These are phyloP conservation scores for Pelosia muscerda DNA, from an alignment of 2,888 invertebrate genomes.

Conservation along the genomic window DNA sequence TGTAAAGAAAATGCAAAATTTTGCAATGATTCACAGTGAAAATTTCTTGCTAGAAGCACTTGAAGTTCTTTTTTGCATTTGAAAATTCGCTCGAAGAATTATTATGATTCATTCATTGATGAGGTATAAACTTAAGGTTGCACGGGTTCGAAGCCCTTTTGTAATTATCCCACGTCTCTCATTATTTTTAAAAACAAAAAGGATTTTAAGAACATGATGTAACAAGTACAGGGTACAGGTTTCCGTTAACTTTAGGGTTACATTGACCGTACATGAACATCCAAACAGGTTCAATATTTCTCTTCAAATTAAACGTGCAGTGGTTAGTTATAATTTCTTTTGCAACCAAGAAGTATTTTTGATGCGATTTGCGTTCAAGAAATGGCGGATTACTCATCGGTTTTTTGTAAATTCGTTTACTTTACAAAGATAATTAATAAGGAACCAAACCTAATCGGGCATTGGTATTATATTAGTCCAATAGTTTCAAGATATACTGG, in stretches of 20 bases:
- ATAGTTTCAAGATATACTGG: too few relatives aligned
- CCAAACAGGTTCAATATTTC: not conserved
- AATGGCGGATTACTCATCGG: not conserved
- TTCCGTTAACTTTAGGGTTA: not conserved
- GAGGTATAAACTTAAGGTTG: too few relatives aligned
- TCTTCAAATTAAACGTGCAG: not conserved
- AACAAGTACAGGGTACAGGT: not conserved
- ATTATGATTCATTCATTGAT: too few relatives aligned
- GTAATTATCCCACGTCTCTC: too few relatives aligned
- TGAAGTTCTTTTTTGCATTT: too few relatives aligned
- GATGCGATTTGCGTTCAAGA: too few relatives aligned
- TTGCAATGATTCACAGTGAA: too few relatives aligned
- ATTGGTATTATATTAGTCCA: not conserved
- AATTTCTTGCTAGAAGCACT: too few relatives aligned
- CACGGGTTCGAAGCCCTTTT: too few relatives aligned
- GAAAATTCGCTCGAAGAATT: too few relatives aligned
- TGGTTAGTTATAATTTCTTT: slow-evolving; percentile 1
- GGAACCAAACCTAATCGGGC: not conserved
- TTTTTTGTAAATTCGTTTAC: not conserved
- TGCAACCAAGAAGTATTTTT: not conserved
- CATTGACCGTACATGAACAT: not conserved
- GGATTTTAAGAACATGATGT: not conserved
- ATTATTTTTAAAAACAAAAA: not conserved
- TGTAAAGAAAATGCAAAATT: too few relatives aligned
- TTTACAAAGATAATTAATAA: not conserved